Evolutionary conservation across 2,888 invertebrate species (phyloP).

Genomic region (Dicranocentrus wangi): DNA sequence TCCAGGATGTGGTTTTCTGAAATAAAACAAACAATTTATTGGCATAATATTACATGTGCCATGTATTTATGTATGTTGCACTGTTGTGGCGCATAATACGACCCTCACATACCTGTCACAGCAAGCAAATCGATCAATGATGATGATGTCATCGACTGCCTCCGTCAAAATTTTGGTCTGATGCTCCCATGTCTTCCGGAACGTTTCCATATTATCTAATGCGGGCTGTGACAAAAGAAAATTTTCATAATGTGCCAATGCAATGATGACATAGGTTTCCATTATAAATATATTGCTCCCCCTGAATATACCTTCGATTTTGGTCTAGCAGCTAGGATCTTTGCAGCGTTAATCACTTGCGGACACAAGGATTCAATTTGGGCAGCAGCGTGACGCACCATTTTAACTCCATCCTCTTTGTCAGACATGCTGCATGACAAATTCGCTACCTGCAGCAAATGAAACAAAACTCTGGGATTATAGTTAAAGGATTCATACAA

Average conservation of each 20-base stretch:
- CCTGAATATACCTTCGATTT: slow-evolving; percentile 82
- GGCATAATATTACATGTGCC: no score
- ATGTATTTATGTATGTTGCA: no score
- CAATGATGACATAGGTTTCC: slow-evolving; percentile 19
- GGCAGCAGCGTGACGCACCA: slow-evolving; percentile 88
- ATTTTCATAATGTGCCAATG: no score
- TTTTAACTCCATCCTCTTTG: slow-evolving; percentile 88
- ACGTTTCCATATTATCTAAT: slow-evolving; percentile 97
- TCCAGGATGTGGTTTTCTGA: slow-evolving; percentile 96
- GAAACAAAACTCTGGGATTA: not conserved
- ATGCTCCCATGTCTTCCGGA: slow-evolving; percentile 95
- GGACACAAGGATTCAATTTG: slow-evolving; percentile 96
- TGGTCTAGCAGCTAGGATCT: slow-evolving; percentile 90
- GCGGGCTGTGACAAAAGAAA: slow-evolving; percentile 79
- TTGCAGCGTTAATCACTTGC: slow-evolving; percentile 97
- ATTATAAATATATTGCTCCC: not conserved
- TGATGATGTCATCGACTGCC: slow-evolving; percentile 98
- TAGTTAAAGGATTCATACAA: not conserved
- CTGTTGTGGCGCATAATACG: no score
- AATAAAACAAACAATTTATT: not conserved
- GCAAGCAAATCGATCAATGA: slow-evolving; percentile 98
- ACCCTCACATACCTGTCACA: slow-evolving; percentile 84
- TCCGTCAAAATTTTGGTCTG: slow-evolving; percentile 95
- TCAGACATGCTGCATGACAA: slow-evolving; percentile 98
- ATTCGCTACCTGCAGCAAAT: slow-evolving; percentile 85